A percentile compares a stretch with the other conserved stretches of the same genome.
Evolutionary conservation across 2,888 invertebrate species (phyloP).

Genomic region (Rhagophthalmus giganteus): DNA sequence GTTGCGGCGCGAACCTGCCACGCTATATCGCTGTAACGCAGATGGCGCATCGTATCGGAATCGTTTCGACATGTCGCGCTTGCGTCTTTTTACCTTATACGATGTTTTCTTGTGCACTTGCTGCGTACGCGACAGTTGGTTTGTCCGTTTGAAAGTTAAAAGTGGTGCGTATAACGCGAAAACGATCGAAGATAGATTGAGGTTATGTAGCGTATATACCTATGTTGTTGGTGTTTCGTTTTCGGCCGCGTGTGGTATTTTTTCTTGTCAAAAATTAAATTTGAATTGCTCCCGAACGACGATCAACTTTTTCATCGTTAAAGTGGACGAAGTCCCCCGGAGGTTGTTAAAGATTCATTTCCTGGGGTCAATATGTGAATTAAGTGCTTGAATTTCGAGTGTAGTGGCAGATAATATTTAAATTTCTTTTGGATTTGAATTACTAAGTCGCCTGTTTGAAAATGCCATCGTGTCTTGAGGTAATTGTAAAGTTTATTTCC

Average conservation of each 20-base stretch:
- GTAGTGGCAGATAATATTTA: slow-evolving; percentile 13
- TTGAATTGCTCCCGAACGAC: no score
- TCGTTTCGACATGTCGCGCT: neutral
- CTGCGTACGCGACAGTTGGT: neutral
- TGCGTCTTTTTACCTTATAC: neutral
- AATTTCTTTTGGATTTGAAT: slow-evolving; percentile 18
- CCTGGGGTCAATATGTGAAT: slow-evolving; percentile 16
- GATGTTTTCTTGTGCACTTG: neutral
- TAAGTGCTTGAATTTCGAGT: slow-evolving; percentile 14
- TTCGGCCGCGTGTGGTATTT: no score
- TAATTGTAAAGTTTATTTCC: no score
- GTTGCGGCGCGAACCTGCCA: slow-evolving; percentile 12
- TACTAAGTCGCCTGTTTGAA: slow-evolving; percentile 5
- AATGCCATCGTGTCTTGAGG: slow-evolving; percentile 3
- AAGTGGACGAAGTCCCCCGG: no score
- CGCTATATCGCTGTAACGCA: slow-evolving; percentile 4
- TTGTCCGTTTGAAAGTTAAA: neutral
- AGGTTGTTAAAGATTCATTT: slow-evolving; percentile 15
- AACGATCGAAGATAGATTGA: no score
- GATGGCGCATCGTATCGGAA: slow-evolving; percentile 23
- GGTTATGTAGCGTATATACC: no score
- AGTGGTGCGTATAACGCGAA: no score
- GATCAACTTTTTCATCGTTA: no score
- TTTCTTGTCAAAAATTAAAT: no score
- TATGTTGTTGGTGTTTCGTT: no score